phyloP scores from a whole-genome alignment of 2,797 vertebrate genomes.

The Erethizon dorsatum region DNA sequence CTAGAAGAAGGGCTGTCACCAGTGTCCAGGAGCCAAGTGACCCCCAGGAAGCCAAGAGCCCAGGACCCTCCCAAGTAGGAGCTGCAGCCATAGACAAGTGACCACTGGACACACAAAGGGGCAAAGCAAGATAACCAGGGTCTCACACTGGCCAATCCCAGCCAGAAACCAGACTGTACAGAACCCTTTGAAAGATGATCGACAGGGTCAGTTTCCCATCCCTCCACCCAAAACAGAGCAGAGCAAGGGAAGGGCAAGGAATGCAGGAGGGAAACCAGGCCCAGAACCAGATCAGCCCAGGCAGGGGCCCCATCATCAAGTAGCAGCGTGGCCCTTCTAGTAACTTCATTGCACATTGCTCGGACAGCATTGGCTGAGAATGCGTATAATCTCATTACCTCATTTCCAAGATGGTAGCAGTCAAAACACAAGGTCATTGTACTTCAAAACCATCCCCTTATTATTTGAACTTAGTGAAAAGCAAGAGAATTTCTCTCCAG shows the following conservation, averaged over 20 bases:
- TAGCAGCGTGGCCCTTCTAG: background rate
- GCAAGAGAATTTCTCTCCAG: background rate
- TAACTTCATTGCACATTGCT: background rate
- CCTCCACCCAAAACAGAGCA: background rate
- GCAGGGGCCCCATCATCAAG: background rate
- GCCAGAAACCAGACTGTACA: background rate
- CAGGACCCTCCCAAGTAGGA: background rate
- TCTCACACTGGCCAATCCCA: background rate
- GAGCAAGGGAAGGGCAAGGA: background rate
- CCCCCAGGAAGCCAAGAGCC: background rate
- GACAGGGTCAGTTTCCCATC: background rate
- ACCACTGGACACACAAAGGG: background rate
- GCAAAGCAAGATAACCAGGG: background rate
- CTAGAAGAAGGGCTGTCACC: background rate
- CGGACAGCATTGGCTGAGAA: background rate
- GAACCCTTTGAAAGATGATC: background rate
- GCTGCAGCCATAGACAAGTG: background rate
- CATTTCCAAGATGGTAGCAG: background rate
- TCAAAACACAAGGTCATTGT: background rate
- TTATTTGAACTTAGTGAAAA: slow-evolving; percentile 40
- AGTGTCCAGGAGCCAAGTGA: background rate
- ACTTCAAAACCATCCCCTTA: background rate
- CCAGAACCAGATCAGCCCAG: background rate
- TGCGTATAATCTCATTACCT: too few relatives aligned
- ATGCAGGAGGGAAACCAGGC: background rate